Conservation (phyloP, 2,888 invertebrate species). For the Prenolepis imparis region DNA sequence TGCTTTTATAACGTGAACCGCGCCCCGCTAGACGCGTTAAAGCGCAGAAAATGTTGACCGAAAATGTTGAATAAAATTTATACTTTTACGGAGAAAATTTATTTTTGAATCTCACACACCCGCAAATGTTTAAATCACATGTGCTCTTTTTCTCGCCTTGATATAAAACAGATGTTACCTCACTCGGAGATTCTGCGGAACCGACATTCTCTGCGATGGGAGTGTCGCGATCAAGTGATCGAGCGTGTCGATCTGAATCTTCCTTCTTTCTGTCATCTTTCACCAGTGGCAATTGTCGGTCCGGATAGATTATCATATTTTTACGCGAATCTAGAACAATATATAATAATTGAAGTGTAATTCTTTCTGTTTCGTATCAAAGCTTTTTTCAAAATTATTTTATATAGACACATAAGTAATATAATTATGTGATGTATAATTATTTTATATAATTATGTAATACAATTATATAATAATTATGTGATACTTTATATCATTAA, state of each 20-base stretch:
- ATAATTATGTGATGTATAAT: neutral
- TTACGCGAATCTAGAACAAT: constrained; percentile 72
- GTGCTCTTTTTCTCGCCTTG: neutral
- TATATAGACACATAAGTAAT: neutral
- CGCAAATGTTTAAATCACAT: neutral
- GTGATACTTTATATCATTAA: neutral
- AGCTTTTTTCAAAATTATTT: neutral
- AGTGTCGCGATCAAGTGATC: constrained; percentile 80
- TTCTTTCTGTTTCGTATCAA: neutral
- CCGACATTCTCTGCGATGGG: constrained; percentile 39
- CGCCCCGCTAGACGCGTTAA: neutral
- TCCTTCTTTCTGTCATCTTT: constrained; percentile 59
- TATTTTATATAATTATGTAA: too few relatives aligned
- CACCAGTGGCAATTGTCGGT: constrained; percentile 49
- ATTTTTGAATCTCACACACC: neutral
- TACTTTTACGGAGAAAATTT: neutral
- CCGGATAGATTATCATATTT: constrained; percentile 51
- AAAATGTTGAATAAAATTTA: neutral
- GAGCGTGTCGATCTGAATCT: constrained; percentile 79
- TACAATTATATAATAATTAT: neutral
- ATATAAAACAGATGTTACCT: constrained; percentile 54
- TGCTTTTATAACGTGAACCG: neutral
- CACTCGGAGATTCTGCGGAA: constrained; percentile 44
- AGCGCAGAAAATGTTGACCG: neutral
- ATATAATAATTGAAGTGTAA: neutral